Evolutionary conservation across 2,113 vertebrate genomes (phyloP).

Genomic region (Corynorhinus townsendii): DNA sequence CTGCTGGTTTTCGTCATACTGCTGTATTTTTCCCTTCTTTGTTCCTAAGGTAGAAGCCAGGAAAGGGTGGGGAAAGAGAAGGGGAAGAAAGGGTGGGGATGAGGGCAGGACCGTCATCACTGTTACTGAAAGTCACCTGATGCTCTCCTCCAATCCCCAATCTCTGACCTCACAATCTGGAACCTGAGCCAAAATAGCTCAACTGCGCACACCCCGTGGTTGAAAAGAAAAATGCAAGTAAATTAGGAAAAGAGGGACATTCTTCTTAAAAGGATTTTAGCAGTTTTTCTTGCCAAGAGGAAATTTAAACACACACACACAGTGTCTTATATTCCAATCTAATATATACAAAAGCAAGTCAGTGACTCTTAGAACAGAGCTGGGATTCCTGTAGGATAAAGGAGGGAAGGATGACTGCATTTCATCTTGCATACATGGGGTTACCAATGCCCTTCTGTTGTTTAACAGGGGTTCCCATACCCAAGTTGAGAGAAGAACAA

Average conservation of each 20-base stretch:
- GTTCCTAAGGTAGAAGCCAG: constrained; percentile 80
- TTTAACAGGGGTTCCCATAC: not conserved
- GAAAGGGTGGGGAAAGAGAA: constrained; percentile 84
- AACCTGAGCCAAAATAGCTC: constrained; percentile 82
- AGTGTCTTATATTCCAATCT: not conserved
- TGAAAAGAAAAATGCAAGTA: constrained; percentile 72
- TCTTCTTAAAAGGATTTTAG: not conserved
- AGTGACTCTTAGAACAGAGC: not conserved
- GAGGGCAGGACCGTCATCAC: not conserved
- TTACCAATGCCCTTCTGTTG: not conserved
- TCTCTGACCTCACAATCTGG: constrained; percentile 78
- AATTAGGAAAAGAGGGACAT: not conserved
- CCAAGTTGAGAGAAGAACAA: not conserved
- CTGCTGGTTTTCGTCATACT: constrained; percentile 74
- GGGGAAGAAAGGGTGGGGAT: constrained; percentile 57
- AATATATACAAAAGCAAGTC: not conserved
- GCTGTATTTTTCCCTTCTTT: constrained; percentile 77
- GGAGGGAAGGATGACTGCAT: not conserved
- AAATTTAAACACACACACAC: not conserved
- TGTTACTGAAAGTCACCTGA: constrained; percentile 79
- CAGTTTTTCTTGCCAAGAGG: constrained; percentile 2
- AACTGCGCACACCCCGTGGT: constrained; percentile 94
- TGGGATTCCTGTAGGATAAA: not conserved
- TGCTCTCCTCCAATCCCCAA: constrained; percentile 77
- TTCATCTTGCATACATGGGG: not conserved